These are phyloP conservation scores for Ostrea denselamellosa DNA, from an alignment of 1,140 invertebrate species.

Conservation along the genomic window DNA sequence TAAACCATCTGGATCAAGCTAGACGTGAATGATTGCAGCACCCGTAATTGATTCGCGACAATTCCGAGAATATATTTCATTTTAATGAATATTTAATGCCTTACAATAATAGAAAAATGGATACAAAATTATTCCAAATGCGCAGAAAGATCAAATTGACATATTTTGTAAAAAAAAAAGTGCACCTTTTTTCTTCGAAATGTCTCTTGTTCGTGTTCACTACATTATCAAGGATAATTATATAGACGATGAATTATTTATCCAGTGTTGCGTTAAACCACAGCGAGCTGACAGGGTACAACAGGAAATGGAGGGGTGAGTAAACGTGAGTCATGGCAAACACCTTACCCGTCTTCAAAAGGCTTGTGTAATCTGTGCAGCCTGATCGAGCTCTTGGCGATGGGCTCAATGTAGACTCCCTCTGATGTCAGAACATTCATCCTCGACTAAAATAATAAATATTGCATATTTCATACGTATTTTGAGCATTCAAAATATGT, in stretches of 20 bases:
- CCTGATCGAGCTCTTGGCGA: slow-evolving; percentile 11
- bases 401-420: slow-evolving; percentile 36
- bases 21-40: neutral
- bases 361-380: slow-evolving; percentile 19
- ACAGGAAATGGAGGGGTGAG: slow-evolving; percentile 16
- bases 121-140: neutral
- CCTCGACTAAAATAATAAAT: neutral
- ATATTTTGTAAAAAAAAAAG: slow-evolving; percentile 5
- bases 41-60: neutral
- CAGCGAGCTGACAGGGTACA: neutral
- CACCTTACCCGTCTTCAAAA: slow-evolving; percentile 31
- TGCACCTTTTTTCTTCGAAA: neutral
- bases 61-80: slow-evolving; percentile 3
- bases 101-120: neutral
- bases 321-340: slow-evolving; percentile 21
- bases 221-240: neutral
- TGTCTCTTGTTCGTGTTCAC: neutral
- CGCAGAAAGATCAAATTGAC: neutral
- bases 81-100: slow-evolving; percentile 9
- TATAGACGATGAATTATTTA: neutral
- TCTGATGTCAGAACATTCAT: slow-evolving; percentile 16
- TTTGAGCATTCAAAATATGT: neutral
- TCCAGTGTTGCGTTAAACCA: neutral
- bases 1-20: neutral
- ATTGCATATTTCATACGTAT: neutral